Evolutionary conservation across 2,888 invertebrate species (phyloP), one percentile per base, ranked within the genome.

Genomic region (Electrophaes corylata): DNA sequence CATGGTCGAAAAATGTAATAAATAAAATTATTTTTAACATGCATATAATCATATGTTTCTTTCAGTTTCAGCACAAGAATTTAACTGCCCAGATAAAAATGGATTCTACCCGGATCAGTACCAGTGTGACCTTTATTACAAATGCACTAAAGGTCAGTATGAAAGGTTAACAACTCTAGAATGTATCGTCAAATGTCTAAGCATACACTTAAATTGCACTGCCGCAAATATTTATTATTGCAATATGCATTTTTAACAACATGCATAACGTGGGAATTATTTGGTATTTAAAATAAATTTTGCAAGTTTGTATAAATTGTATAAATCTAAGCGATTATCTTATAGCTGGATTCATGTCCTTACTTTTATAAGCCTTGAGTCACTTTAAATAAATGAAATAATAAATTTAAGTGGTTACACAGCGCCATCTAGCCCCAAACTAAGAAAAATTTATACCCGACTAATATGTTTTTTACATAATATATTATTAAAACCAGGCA

Each of bases 101-200:
- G 96, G 96, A n/a, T 95, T 92, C 84, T 96, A 93, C 84, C 93
- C 95, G 3, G 96, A 96, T 80, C 92, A 92, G 1, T 93, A 94
- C 74, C 95, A 96, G 81, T 96, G 96, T 79, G 96, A 96, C 86
- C 93, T 96, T 63, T 96, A 96, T 82, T 96, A 95, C 84, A 93
- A 93, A 72, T 96, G 96, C 87, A 87, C 88, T 55, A 93, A 94
- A 83, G 94, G 92, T 92, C 75, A 88, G 91, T 91, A 67, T 60
- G 46, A 80, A 80, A 86, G 81, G 82, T 83, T n/a, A n/a, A n/a
- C 72, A 57, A 26, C 46, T 12, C 26, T 23, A 47, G 60, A 63
- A 62, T 63, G 50, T 48, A 50, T 47, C 20, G 20, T 52, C 40
- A 43, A 57, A 54, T 49, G 53, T 56, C 54, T 43, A 41, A 49